phyloP scores from a whole-genome alignment of 35 echinoderm and acorn worm species.

The Stichopus chloronotus region DNA sequence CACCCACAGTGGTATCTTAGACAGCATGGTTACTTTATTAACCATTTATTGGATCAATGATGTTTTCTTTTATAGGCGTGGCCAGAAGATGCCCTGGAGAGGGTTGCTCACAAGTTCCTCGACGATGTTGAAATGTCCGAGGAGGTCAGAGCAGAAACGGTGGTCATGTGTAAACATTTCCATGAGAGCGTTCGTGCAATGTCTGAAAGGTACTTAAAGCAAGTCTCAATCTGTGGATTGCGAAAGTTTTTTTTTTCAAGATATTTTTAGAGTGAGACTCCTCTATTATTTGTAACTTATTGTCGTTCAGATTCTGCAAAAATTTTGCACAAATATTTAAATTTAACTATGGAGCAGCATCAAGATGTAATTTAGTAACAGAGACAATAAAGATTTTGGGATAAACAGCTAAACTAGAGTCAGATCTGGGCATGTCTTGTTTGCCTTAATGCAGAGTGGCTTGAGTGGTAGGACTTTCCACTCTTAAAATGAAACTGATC shows the following conservation, averaged over 20 bases:
- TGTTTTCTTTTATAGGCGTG: constrained; percentile 66
- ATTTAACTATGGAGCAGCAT: too few relatives aligned
- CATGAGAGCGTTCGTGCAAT: constrained; percentile 99
- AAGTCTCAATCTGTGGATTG: neutral
- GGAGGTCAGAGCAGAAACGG: constrained; percentile 79
- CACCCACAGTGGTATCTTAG: too few relatives aligned
- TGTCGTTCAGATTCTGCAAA: neutral
- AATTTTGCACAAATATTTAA: neutral
- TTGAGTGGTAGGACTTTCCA: too few relatives aligned
- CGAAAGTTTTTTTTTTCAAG: neutral
- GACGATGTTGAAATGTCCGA: constrained; percentile 99
- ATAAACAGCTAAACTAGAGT: too few relatives aligned
- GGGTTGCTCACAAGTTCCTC: constrained; percentile 97
- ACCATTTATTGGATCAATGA: neutral
- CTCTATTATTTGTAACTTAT: neutral
- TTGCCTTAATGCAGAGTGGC: too few relatives aligned
- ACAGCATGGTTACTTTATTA: neutral
- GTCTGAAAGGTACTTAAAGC: constrained; percentile 83
- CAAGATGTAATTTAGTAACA: too few relatives aligned
- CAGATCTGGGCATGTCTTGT: too few relatives aligned
- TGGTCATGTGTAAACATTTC: constrained; percentile 99
- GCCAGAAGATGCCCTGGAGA: constrained; percentile 98
- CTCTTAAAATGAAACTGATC: too few relatives aligned
- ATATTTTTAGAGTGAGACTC: too few relatives aligned
- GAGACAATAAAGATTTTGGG: too few relatives aligned